phyloP scores from a whole-genome alignment of 2,888 invertebrate genomes.

The Nebria brevicollis region DNA sequence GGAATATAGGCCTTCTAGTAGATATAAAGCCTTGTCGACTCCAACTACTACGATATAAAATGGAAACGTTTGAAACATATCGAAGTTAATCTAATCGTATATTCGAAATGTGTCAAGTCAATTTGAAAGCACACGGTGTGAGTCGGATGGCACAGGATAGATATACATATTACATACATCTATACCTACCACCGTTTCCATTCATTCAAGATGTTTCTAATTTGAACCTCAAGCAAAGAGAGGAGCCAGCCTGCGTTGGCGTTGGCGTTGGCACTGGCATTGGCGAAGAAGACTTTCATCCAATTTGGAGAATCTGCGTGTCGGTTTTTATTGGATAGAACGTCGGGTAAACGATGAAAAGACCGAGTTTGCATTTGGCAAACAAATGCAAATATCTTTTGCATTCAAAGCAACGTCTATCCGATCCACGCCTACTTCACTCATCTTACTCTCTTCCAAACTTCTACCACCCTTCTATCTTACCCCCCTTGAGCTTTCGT shows the following conservation, averaged over 20 bases:
- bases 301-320: constrained; percentile 39
- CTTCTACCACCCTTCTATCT: background rate
- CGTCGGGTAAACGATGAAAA: constrained; percentile 4
- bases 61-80: background rate
- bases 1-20: too few species aligned
- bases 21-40: background rate
- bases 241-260: background rate
- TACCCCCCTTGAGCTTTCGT: background rate
- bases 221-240: constrained; percentile 31
- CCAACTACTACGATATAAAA: background rate
- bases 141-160: background rate
- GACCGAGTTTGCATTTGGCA: constrained; percentile 42
- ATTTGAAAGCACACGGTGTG: background rate
- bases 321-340: constrained; percentile 38
- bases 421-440: background rate
- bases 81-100: background rate
- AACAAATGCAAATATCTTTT: constrained; percentile 45
- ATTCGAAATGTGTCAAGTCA: background rate
- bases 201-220: constrained; percentile 21
- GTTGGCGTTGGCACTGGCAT: too few species aligned
- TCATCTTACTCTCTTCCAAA: background rate
- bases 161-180: too few species aligned
- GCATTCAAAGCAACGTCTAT: constrained; percentile 30
- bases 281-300: constrained; percentile 20
- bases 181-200: background rate